phyloP scores from a whole-genome alignment of 2,113 vertebrate species.

The Corythornis madagascariensis region DNA sequence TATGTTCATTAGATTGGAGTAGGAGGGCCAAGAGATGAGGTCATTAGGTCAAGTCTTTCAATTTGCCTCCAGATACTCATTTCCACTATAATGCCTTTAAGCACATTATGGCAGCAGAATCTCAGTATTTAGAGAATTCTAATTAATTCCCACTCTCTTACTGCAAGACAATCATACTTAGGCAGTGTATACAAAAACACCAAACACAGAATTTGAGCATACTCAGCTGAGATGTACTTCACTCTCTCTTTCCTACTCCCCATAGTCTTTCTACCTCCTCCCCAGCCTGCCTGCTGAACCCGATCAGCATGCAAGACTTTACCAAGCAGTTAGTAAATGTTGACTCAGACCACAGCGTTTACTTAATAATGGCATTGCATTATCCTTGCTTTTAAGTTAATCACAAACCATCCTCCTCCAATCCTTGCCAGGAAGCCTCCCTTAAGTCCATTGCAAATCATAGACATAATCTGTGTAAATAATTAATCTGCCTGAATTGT shows the following conservation, averaged over 20 bases:
- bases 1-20: constrained; percentile 74
- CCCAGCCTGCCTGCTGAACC: background rate
- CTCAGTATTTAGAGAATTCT: constrained; percentile 73
- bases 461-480: constrained; percentile 65
- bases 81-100: constrained; percentile 69
- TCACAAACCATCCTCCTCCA: background rate
- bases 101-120: constrained; percentile 70
- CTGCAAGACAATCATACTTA: background rate
- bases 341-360: constrained; percentile 39
- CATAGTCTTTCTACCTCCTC: background rate
- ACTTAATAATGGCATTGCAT: constrained; percentile 52
- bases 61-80: constrained; percentile 69
- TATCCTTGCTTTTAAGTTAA: constrained; percentile 70
- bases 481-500: constrained; percentile 67
- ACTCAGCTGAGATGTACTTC: background rate
- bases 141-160: constrained; percentile 55
- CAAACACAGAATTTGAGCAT: background rate
- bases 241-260: background rate
- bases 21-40: constrained; percentile 64
- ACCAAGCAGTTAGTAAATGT: constrained; percentile 38
- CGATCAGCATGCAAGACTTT: constrained; percentile 3
- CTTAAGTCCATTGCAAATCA: constrained; percentile 54
- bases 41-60: constrained; percentile 74
- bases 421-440: constrained; percentile 11
- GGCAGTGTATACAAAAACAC: background rate